A percentile compares a stretch with the other conserved stretches of the same genome.
Evolutionary conservation across 2,888 invertebrate genomes (phyloP).

Genomic region (Lepas anatifera): DNA sequence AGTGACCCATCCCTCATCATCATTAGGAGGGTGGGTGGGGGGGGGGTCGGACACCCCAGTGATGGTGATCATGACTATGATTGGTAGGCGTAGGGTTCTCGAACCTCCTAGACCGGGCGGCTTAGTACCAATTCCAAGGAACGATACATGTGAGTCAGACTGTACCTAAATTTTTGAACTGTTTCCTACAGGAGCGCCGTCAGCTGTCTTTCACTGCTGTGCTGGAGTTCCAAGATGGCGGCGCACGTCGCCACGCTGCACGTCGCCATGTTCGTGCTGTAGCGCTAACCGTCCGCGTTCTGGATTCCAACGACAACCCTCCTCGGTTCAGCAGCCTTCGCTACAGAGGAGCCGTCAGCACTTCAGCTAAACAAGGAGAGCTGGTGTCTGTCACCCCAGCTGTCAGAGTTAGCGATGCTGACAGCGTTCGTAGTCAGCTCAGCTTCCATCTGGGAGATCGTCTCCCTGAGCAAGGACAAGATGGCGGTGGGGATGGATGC

Average conservation of each 20-base stretch:
- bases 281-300: background rate
- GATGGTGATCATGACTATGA: too few species aligned
- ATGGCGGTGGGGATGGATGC: too few species aligned
- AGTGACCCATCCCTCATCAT: too few species aligned
- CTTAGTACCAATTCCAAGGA: too few species aligned
- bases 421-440: background rate
- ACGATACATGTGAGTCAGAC: too few species aligned
- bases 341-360: background rate
- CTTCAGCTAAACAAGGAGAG: background rate
- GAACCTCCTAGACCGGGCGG: too few species aligned
- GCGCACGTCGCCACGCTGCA: too few species aligned
- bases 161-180: too few species aligned
- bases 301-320: background rate
- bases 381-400: background rate
- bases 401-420: background rate
- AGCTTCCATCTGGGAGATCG: background rate
- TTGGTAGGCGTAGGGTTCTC: too few species aligned
- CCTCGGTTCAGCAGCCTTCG: background rate
- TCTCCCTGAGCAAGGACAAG: too few species aligned
- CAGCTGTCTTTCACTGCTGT: background rate
- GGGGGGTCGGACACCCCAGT: too few species aligned
- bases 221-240: background rate
- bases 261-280: background rate
- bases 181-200: background rate
- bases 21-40: too few species aligned